Evolutionary conservation across 1,140 invertebrate genomes (phyloP), one percentile per base, ranked within the genome.

Genomic region (Caerostris darwini): DNA sequence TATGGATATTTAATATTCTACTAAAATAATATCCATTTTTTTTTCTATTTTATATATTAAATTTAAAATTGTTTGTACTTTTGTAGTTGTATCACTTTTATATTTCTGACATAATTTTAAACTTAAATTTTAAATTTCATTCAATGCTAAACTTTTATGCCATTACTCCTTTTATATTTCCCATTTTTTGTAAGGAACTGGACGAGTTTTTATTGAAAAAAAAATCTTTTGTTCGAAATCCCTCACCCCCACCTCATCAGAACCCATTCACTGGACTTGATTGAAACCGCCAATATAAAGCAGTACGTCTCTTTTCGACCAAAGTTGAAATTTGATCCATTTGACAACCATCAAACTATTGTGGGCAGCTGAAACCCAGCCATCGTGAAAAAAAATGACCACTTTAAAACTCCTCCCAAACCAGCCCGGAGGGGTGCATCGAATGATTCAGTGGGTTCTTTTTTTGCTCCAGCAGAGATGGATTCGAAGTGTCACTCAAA

Each of bases 311-410:
- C 10, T 50, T 77, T 77, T 50, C 71, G 12, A 57, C 34, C 34
- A 83, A 83, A n/a, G 82, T 8, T 58, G 82, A 83, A 83, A 83
- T 58, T 83, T 58, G 53, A 56, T 58, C 54, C 82, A 83, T 58
- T 57, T 83, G 82, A 83, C 82, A 57, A 58, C 53, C 82, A 56
- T 83, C 82, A 83, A 83, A 83, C 14, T 54, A 58, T 57, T 34
- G 54, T 19, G 56, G 7, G 53, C 82, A 83, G 17, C 54, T 77
- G 19, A 77, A 50, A 83, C 1, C 82, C 34, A 34, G 34, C 34
- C 71, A 14, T 50, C 5, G 5, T 50, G 5, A 34, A 34, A 34
- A 57, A 17, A 34, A 83, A 83, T 5, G 54, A 54, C 17, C 82
- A 58, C 82, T 58, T 57, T 57, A 83, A 56, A 58, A 83, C 56